phyloP scores from a whole-genome alignment of 2,113 vertebrate species.

The Todiramphus saurophagus region DNA sequence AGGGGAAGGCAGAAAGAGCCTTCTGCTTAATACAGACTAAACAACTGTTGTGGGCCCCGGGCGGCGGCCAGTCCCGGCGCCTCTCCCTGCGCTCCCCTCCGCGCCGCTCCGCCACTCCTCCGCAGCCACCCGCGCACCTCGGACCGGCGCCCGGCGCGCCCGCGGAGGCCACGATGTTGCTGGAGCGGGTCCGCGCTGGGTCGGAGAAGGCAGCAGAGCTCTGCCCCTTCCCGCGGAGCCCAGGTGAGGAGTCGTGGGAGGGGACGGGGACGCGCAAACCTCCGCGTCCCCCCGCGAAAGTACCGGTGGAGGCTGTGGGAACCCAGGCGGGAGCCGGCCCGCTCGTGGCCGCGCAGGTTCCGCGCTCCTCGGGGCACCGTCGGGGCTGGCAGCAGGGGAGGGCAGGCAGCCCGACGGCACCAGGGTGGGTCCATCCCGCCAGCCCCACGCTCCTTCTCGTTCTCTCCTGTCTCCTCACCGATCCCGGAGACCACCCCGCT shows the following conservation, averaged over 20 bases:
- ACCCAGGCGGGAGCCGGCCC: not conserved
- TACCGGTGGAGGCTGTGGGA: not conserved
- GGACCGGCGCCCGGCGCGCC: not conserved
- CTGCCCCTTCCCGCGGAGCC: slow-evolving; percentile 50
- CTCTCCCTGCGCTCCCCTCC: slow-evolving; percentile 22
- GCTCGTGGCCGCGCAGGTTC: not conserved
- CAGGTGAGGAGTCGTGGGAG: slow-evolving; percentile 49
- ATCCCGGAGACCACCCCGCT: not conserved
- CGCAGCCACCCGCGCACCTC: slow-evolving; percentile 27
- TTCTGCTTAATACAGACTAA: too few species aligned
- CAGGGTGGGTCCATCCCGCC: not conserved
- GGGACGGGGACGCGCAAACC: not conserved
- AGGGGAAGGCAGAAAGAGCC: too few species aligned
- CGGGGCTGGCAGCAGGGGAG: not conserved
- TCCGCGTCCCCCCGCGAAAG: not conserved
- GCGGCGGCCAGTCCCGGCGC: not conserved
- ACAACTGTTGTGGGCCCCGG: too few species aligned
- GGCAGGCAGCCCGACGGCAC: not conserved
- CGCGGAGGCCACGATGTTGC: slow-evolving; percentile 57
- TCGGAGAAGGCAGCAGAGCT: slow-evolving; percentile 44
- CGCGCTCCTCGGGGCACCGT: not conserved
- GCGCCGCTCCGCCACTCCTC: slow-evolving; percentile 19
- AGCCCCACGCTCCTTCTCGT: not conserved
- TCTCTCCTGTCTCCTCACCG: not conserved
- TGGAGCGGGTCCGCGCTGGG: slow-evolving; percentile 60